A percentile compares a stretch with the other conserved stretches of the same genome.
Evolutionary conservation across 2,888 invertebrate genomes (phyloP).

Genomic region (Apoderus coryli): DNA sequence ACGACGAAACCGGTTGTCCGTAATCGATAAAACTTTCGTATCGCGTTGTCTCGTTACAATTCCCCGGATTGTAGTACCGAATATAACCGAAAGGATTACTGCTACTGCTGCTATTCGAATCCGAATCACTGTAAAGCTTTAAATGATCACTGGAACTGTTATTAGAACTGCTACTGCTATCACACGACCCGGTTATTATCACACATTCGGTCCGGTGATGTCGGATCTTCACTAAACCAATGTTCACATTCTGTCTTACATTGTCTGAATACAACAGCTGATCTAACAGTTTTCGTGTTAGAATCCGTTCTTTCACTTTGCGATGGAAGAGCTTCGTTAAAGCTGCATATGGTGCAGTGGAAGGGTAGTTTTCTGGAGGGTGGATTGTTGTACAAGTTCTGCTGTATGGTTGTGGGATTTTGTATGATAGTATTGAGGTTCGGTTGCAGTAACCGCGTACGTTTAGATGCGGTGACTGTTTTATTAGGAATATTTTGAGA

Average conservation of each 20-base stretch:
- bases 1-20: conserved; percentile 21
- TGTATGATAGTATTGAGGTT: conserved; percentile 36
- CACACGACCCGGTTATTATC: conserved; percentile 27
- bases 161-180: conserved; percentile 26
- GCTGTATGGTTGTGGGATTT: conserved; percentile 30
- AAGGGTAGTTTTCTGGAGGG: conserved; percentile 60
- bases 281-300: conserved; percentile 57
- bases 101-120: conserved; percentile 36
- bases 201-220: conserved; percentile 35
- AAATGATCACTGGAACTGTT: neutral
- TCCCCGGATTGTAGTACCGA: conserved; percentile 42
- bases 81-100: conserved; percentile 53
- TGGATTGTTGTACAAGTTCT: too few relatives aligned
- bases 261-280: conserved; percentile 54
- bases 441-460: conserved; percentile 41
- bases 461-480: conserved; percentile 27
- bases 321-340: conserved; percentile 46
- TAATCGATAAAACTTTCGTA: conserved; percentile 39
- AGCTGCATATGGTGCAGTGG: conserved; percentile 63
- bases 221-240: conserved; percentile 38
- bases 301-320: conserved; percentile 48
- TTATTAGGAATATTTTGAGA: too few relatives aligned
- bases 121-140: conserved; percentile 24
- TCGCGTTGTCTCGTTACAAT: conserved; percentile 26
- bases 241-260: conserved; percentile 38